Evolutionary conservation across 2,113 vertebrate species (phyloP), one percentile per base, ranked within the genome.

Genomic region (Scomber colias): DNA sequence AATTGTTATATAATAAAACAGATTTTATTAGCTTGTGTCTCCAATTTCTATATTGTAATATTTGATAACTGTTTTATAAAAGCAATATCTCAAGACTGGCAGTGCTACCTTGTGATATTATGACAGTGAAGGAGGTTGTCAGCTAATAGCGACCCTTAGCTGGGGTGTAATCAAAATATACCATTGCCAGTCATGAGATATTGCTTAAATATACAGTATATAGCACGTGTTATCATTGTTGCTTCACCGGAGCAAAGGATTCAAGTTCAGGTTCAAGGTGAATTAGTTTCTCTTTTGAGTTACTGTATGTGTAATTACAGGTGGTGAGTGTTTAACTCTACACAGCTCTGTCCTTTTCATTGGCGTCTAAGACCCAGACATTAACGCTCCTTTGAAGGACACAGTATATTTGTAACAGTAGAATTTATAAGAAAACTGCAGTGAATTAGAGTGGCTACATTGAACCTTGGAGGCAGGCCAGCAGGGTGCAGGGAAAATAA

Each of bases 361-460:
- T 35, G 55, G 67, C 66, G 65, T 54, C n/a, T 62, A n/a, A 45
- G 62, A 84, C 65, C 49, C 21, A 57, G 49, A 73, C 66, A 76
- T 76, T 73, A 59, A 59, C 56, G 19, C 44, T 63, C 51, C 64
- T 71, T 65, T 48, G 12, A 35, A 78, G 50, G 56, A 69, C 9
- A 55, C 53, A 82, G 66, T 61, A 66, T 59, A 80, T 82, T 81
- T 83, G 35, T 53, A 79, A 66, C 62, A 64, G 27, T 49, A 79
- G 27, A 68, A 81, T 83, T 77, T 64, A 53, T 11, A 66, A 67
- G 57, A 70, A 53, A 87, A 63, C 44, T 63, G 54, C 50, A 74
- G 53, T 76, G 68, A 79, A 85, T 88, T 65, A 74, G 53, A 81
- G 62, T 40, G 81, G 79, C 71, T 81, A 86, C n/a, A 61, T 21